Evolutionary conservation across 2,797 vertebrate species (phyloP), one percentile per base, ranked within the genome.

Genomic region (Erpetoichthys calabaricus): DNA sequence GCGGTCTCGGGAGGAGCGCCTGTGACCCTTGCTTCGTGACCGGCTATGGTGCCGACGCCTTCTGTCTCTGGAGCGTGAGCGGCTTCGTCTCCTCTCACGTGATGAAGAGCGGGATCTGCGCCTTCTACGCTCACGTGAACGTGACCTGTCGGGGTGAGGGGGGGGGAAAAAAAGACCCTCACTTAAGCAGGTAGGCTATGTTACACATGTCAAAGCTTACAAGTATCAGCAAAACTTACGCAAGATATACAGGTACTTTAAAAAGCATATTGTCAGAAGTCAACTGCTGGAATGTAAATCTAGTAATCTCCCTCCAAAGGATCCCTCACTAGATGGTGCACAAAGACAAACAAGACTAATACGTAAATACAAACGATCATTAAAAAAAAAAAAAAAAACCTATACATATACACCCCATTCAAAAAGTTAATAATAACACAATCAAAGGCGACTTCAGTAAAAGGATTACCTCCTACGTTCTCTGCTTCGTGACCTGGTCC

Each of bases 401-500:
- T 25, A 25, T 25, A 25, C 25, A 25, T 25, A 25, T 25, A 25
- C 25, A 25, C 25, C 25, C 25, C 25, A 25, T 25, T 25, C 25
- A 25, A 25, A 25, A 2, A 25, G 2, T 25, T 25, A 25, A 25
- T 25, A 25, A 25, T 25, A 25, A 25, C 25, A 25, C 2, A 25
- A 25, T 25, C 25, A 25, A 56, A 8, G 9, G 56, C 8, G 45
- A 44, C 45, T 58, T 46, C 45, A 45, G 7, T 8, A 42, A 8
- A 44, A 25, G n/a, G 43, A 44, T 4, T 51, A 94, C 92, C 92
- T 88, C 79, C 71, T 86, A 10, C 86, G 91, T 69, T 98, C 94
- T 75, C 79, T 83, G 53, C 90, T 97, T 68, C 83, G 85, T 64
- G 94, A 95, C 74, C 78, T 91, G 74, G 92, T 92, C 75, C 92